phyloP scores from a whole-genome alignment of 2,888 invertebrate species.

The Diaprepes abbreviatus region DNA sequence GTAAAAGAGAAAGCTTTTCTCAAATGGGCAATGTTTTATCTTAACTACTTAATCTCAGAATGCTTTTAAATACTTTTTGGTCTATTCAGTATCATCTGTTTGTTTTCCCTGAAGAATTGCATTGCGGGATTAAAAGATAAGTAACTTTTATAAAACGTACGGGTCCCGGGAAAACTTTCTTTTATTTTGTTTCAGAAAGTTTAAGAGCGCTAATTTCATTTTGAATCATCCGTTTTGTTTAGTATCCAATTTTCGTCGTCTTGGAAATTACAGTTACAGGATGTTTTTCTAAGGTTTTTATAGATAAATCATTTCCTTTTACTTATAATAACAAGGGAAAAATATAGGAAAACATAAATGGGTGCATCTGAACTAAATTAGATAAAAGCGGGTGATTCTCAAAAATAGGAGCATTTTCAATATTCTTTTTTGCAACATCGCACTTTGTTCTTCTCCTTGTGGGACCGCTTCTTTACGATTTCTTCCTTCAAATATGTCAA shows the following conservation, averaged over 20 bases:
- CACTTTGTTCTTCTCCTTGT: no score
- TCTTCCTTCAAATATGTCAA: no score
- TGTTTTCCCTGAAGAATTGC: slow-evolving; percentile 49
- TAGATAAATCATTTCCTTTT: no score
- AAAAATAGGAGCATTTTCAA: no score
- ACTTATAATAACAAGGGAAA: no score
- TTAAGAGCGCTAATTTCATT: slow-evolving; percentile 47
- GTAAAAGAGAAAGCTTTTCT: slow-evolving; percentile 11
- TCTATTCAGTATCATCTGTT: slow-evolving; percentile 56
- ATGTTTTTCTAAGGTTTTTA: slow-evolving; percentile 6
- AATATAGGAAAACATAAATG: no score
- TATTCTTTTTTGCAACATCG: no score
- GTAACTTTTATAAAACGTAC: slow-evolving; percentile 54
- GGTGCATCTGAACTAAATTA: no score
- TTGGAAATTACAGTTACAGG: slow-evolving; percentile 29
- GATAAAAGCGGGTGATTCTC: no score
- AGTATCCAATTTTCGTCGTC: slow-evolving; percentile 40
- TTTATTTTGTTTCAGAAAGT: slow-evolving; percentile 46
- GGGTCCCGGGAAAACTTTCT: slow-evolving; percentile 43
- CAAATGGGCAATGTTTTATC: slow-evolving; percentile 58
- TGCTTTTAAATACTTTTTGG: slow-evolving; percentile 66
- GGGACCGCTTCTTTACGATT: no score
- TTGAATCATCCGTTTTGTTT: slow-evolving; percentile 46
- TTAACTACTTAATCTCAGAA: slow-evolving; percentile 65
- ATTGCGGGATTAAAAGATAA: slow-evolving; percentile 53